A percentile compares a stretch with the other conserved stretches of the same genome.
These are phyloP conservation scores for Piprites chloris DNA, from an alignment of 2,113 vertebrate species.

Conservation along the genomic window DNA sequence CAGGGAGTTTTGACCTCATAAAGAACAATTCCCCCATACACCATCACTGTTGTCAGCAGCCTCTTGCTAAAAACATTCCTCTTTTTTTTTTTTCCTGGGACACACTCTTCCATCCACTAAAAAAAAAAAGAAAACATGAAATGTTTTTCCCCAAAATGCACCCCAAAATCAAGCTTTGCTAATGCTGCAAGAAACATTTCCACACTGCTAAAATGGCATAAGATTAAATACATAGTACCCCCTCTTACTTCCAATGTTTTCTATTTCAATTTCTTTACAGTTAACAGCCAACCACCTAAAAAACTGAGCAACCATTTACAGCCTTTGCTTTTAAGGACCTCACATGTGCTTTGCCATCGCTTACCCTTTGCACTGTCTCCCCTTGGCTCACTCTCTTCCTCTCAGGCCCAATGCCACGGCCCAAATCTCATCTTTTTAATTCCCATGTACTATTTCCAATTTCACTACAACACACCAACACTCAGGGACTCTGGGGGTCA, in stretches of 20 bases:
- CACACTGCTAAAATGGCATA: neutral
- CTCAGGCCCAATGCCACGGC: neutral
- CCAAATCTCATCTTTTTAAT: neutral
- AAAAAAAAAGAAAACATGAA: neutral
- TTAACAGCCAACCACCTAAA: neutral
- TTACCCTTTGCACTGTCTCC: neutral
- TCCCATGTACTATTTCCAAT: no score
- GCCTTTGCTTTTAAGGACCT: neutral
- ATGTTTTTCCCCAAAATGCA: neutral
- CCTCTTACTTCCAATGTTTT: rapidly evolving
- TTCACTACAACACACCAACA: neutral
- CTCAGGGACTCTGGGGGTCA: neutral
- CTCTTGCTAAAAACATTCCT: neutral
- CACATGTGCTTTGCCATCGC: neutral
- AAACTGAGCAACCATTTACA: neutral
- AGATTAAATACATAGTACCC: neutral
- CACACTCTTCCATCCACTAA: neutral
- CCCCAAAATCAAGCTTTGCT: neutral
- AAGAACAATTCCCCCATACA: neutral
- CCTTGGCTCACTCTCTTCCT: neutral
- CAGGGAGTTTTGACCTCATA: neutral
- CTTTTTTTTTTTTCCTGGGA: neutral
- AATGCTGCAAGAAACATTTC: neutral
- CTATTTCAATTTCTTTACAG: neutral
- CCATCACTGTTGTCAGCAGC: neutral